These are phyloP conservation scores for Urocynchramus pylzowi DNA, from an alignment of 2,113 vertebrate species.

Conservation along the genomic window DNA sequence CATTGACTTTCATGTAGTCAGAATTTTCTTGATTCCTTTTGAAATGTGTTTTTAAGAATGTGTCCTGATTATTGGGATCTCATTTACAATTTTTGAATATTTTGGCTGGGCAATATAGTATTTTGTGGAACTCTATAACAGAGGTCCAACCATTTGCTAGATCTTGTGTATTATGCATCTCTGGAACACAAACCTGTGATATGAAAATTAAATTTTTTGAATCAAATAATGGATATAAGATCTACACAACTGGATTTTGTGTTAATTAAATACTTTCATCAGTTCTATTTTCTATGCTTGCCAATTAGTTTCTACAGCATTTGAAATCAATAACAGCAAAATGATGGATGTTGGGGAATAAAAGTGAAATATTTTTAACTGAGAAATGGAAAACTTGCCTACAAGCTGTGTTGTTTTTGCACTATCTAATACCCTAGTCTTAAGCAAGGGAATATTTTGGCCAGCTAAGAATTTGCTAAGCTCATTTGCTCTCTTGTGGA, in stretches of 20 bases:
- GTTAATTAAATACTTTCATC: not conserved
- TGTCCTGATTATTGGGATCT: not conserved
- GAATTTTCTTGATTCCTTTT: not conserved
- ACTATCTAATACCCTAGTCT: not conserved
- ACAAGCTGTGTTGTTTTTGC: not conserved
- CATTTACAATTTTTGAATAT: not conserved
- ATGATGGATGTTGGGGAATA: not conserved
- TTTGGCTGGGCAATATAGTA: not conserved
- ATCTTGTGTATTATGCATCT: not conserved
- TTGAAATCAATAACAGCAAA: not conserved
- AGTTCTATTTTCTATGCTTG: not conserved
- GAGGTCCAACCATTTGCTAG: not conserved
- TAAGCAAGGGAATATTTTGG: not conserved
- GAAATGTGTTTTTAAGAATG: not conserved
- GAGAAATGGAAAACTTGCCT: not conserved
- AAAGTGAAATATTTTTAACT: not conserved
- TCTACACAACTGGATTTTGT: not conserved
- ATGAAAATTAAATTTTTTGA: not conserved
- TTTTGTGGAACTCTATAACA: not conserved
- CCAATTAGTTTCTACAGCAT: not conserved
- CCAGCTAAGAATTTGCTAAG: not conserved
- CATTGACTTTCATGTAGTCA: not conserved
- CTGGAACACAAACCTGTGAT: not conserved
- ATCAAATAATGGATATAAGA: not conserved
- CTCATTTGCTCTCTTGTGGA: not conserved